Percentiles rank a stretch among this genome's conserved stretches.
These are phyloP conservation scores for Hapalemur alaotrensis DNA, from an alignment of 2,797 vertebrate genomes.

Conservation along the genomic window DNA sequence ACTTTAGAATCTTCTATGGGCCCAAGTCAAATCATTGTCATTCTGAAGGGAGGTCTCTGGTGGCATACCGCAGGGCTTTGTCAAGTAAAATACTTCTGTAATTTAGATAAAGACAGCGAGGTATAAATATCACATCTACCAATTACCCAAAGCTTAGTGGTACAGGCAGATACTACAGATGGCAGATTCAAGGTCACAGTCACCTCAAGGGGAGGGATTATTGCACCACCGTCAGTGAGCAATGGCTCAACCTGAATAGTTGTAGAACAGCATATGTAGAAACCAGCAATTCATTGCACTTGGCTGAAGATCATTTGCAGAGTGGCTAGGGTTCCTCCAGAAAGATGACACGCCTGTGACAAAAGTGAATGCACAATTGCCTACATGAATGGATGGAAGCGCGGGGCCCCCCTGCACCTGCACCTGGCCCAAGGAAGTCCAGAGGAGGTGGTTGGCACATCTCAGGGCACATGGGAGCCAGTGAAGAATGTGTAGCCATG, in stretches of 20 bases:
- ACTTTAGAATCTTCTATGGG: background rate
- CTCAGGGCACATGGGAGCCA: background rate
- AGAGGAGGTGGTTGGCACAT: background rate
- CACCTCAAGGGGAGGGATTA: background rate
- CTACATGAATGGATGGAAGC: too few species aligned
- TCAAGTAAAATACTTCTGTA: background rate
- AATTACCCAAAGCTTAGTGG: background rate
- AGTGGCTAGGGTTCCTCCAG: background rate
- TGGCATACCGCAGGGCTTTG: background rate
- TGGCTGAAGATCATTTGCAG: background rate
- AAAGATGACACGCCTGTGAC: background rate
- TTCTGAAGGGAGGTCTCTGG: background rate
- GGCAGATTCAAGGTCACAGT: background rate
- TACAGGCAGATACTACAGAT: background rate
- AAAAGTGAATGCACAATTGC: background rate
- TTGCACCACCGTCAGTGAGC: background rate
- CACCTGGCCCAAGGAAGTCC: background rate
- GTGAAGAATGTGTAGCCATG: background rate
- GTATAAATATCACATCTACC: background rate
- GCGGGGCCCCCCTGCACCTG: accelerated
- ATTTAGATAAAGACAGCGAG: background rate
- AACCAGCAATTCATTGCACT: background rate
- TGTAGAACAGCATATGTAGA: background rate
- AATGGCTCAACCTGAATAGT: background rate
- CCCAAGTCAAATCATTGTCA: background rate